Base-by-base conservation (phyloP, 2,888 invertebrate genomes). In the Trimorus sp. region DNA sequence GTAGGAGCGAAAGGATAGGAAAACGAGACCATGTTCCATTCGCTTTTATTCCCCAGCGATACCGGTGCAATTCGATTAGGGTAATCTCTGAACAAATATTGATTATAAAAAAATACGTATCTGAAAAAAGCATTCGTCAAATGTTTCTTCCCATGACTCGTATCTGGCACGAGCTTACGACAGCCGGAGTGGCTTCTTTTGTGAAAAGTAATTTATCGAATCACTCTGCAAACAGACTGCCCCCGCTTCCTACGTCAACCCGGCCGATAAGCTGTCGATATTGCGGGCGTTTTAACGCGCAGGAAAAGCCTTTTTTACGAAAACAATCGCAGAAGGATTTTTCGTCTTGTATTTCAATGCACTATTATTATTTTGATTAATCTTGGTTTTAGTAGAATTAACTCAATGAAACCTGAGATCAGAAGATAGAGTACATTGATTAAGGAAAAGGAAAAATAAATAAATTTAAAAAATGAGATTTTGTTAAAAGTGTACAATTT, bases 121-220 rank as follows among this genome's bases (percentile, higher is more conserved):
- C 16, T 11, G 40, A 12, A 15, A 63, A 70, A 70, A 70, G 56
- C 45, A 15, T 16, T 16, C 74, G 51, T 69, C 79, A 63, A 79
- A 68, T 79, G 74, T 74, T 68, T 14, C 69, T 74, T 68, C 73
- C 58, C 68, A 58, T 16, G 15, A 12, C 53, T 65, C 62, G 53
- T 71, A 70, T 78, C 71, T 65, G 65, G 53, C 65, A 62, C 69
- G 54, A 63, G 74, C 74, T 58, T 63, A 56, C 69, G 65, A 75
- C 65, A 58, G 68, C 36, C 74, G 59, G 70, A 75, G 71, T 60
- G 54, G 60, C 74, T 68, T 59, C 82, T 82, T 81, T 82, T 73
- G 82, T 82, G 63, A 74, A 82, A 77, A 77, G 69, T 74, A 82
- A 82, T 82, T 82, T 77, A 82, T 82, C 69, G 74, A 77, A 82